Base-by-base conservation (phyloP, 2,113 vertebrate genomes). In the Odocoileus hemionus region DNA sequence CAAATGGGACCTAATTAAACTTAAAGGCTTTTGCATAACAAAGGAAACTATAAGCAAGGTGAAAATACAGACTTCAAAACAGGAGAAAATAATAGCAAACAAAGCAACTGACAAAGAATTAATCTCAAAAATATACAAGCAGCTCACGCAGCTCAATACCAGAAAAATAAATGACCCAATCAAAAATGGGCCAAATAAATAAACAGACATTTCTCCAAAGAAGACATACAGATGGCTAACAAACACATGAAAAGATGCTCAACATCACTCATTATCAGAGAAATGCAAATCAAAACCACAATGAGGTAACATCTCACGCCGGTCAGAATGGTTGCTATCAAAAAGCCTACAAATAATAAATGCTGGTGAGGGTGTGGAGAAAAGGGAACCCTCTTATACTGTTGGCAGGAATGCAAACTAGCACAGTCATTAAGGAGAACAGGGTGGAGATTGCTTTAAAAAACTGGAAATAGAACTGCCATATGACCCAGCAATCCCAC, bases 401-500 rank as follows among this genome's bases (percentile, higher is more conserved):
- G n/a, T 70, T 39, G n/a, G 10, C 1, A 3, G n/a, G 67, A 70
- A 70, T 70, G 5, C 2, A 70, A 70, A 70, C n/a, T 70, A 36
- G 9, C 36, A 70, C 10, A 70, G 17, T 6, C n/a, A 70, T 3
- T 70, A 70, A 70, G 64, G 64, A 70, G 9, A 70, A 70, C n/a
- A 70, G 21, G 23, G 19, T 70, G n/a, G 9, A 70, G n/a, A 70
- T 36, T 36, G 19, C 64, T 70, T n/a, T 1, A 70, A 36, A 70
- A 36, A 23, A 36, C 19, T 70, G 10, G n/a, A 70, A 70, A 70
- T 12, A 70, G 19, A 70, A 70, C 19, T 12, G 9, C n/a, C n/a
- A 23, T 36, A 36, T 0, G 0, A 70, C n/a, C n/a, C 64, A 70
- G n/a, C 5, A 70, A 70, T 70, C 64, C n/a, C n/a, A 36, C n/a